Evolutionary conservation across 2,888 invertebrate genomes (phyloP), one percentile per base, ranked within the genome.

Genomic region (Seira sanloemensis): DNA sequence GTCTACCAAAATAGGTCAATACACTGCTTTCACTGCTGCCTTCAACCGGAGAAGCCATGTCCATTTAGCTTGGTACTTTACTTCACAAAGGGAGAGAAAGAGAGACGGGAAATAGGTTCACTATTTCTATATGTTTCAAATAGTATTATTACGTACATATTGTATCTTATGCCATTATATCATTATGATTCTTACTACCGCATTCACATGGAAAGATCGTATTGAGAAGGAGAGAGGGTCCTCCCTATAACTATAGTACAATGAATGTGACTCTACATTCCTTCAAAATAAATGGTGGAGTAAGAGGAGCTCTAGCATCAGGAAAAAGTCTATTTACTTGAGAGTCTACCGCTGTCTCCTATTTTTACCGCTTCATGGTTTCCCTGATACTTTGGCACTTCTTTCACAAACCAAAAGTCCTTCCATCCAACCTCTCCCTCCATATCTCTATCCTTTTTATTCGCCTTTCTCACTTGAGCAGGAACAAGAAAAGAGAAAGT

Each of bases 1-100:
- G 79, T 67, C 73, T 58, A 27, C 12, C 9, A 73, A 79, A 79
- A 72, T 73, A 67, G 79, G 73, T 58, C 79, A 73, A 78, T 37
- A 37, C 37, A 37, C 37, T 37, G 12, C 37, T 37, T n/a, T n/a
- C n/a, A n/a, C n/a, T 37, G 37, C 37, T 12, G 37, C 37, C 37
- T 37, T 37, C 37, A 37, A 37, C 37, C 37, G 12, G 12, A 37
- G 12, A 37, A 37, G 37, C 37, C 37, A 37, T 37, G 37, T 37
- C 37, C 37, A 37, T 37, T 37, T 37, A 37, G 37, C 7, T 12
- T 37, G 37, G 7, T 37, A 37, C 37, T 37, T 37, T 5, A 37
- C 7, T 37, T 37, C 12, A 37, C 7, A 37, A 37, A 37, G n/a
- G n/a, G n/a, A n/a, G n/a, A n/a, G n/a, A n/a, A n/a, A 37, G 12